These are phyloP conservation scores for Phalacrocorax pelagicus DNA, from an alignment of 2,113 vertebrate species.

Conservation along the genomic window DNA sequence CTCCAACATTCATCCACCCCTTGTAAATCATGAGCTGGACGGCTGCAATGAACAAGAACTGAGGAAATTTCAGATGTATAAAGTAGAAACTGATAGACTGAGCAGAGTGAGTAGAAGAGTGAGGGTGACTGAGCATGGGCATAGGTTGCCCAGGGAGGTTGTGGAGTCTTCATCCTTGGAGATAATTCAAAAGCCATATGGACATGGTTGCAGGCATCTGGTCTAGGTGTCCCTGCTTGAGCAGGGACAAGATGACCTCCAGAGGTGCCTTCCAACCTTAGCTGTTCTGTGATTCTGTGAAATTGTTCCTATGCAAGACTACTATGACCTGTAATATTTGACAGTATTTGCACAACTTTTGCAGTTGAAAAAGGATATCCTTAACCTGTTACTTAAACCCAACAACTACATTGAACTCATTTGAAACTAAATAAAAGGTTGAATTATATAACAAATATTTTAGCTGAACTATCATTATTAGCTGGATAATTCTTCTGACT, in stretches of 20 bases:
- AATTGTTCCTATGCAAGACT: neutral
- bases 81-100: neutral
- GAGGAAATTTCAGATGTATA: neutral
- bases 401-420: neutral
- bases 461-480: neutral
- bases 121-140: neutral
- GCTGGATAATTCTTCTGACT: neutral
- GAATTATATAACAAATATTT: neutral
- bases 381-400: constrained; percentile 1
- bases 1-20: neutral
- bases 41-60: neutral
- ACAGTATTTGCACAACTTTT: neutral
- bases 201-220: neutral
- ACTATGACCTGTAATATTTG: neutral
- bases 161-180: neutral
- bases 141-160: neutral
- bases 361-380: neutral
- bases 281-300: neutral
- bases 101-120: neutral
- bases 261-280: neutral
- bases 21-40: neutral
- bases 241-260: neutral
- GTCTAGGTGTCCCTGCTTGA: neutral
- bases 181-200: neutral
- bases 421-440: constrained; percentile 1